Base-by-base conservation (phyloP, 2,797 vertebrate genomes). In the Gastrophryne carolinensis region DNA sequence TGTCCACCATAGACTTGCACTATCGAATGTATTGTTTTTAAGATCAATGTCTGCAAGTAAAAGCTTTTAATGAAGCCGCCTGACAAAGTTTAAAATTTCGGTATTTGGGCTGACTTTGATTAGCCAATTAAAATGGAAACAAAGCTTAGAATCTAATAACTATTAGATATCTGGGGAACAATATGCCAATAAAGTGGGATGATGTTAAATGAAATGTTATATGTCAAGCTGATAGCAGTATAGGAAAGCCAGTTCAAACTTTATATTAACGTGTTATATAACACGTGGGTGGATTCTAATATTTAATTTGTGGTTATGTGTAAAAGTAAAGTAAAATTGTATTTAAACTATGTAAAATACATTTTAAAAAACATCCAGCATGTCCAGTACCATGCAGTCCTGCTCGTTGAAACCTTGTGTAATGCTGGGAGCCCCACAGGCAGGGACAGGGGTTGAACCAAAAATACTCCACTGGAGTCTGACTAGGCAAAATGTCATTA, bases 71-170 rank as follows among this genome's bases (percentile, higher is more conserved):
- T 76, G 74, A 70, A 29, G 49, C 34, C 35, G 56, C 74, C 27
- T 71, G 67, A 63, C 35, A 54, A 21, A 56, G 29, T 47, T 49
- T 71, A 64, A 62, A 56, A 63, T 47, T 50, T 57, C 60, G 57
- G 21, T 64, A 65, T 57, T 65, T 41, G 37, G 1, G 24, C 39
- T 24, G 30, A 66, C 60, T 57, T 72, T 32, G 41, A 57, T 72
- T 71, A 71, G 24, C 68, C 61, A 72, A 78, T 78, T 78, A 78
- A 73, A 66, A 66, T 66, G 7, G 39, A 52, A 72, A 58, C 21
- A 17, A 6, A 29, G 19, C 23, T 58, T 39, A 49, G 24, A 72
- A 41, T 15, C 37, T 65, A 50, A 17, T 49, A 12, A 8, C 24
- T 13, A n/a, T 69, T 57, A 47, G 19, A 44, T 30, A 54, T 29